A percentile compares a stretch with the other conserved stretches of the same genome.
Evolutionary conservation across 2,888 invertebrate genomes (phyloP).

Genomic region (Herminia tarsipennalis): DNA sequence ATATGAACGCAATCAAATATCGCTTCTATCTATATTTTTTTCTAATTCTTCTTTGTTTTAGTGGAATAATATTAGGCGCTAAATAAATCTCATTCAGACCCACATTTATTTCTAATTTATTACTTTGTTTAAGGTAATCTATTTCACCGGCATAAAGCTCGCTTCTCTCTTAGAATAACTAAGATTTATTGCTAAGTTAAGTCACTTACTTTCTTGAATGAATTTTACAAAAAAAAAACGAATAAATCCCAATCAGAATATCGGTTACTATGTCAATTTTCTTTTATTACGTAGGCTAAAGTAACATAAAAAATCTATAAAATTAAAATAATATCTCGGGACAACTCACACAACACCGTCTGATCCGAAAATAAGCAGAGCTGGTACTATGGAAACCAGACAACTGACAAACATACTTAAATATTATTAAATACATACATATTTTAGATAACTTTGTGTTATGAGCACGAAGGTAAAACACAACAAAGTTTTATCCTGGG

Average conservation of each 20-base stretch:
- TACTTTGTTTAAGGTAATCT: neutral
- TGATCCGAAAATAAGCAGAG: too few relatives aligned
- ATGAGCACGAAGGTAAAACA: too few relatives aligned
- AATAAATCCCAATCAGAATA: neutral
- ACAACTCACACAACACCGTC: too few relatives aligned
- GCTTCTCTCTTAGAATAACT: neutral
- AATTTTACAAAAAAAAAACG: neutral
- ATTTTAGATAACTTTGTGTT: too few relatives aligned
- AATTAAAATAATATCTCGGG: too few relatives aligned
- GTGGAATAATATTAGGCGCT: neutral
- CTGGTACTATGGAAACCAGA: too few relatives aligned
- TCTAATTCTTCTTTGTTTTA: neutral
- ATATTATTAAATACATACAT: too few relatives aligned
- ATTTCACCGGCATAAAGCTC: neutral
- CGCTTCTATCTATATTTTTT: neutral
- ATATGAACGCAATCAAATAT: too few relatives aligned
- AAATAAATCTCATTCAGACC: neutral
- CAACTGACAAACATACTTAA: too few relatives aligned
- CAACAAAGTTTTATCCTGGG: too few relatives aligned
- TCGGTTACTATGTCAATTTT: neutral
- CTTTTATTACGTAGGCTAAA: neutral
- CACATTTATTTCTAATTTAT: neutral
- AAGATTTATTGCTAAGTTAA: neutral
- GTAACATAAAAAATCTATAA: constrained; percentile 5
- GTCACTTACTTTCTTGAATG: neutral